Percentiles rank a stretch among this genome's conserved stretches.
Conservation (phyloP, 1,140 invertebrate species). For the Drosophila ogumai region DNA sequence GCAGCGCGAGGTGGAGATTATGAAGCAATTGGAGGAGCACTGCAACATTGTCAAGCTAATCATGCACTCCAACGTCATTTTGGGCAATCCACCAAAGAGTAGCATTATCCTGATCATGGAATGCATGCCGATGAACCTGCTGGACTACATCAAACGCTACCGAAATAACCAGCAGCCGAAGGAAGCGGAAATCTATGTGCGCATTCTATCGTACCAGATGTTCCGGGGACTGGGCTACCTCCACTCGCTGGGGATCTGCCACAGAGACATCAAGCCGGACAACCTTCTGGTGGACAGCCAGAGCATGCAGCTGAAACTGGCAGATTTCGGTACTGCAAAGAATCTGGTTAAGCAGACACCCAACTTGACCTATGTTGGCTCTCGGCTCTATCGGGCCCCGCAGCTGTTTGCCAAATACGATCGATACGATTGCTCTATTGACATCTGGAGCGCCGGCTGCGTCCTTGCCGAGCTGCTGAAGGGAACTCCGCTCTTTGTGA, state of each 20-base stretch:
- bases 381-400: slow-evolving; percentile 98
- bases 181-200: slow-evolving; percentile 18
- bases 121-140: slow-evolving; percentile 56
- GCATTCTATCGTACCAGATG: slow-evolving; percentile 93
- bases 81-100: slow-evolving; percentile 5
- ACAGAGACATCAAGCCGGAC: slow-evolving; percentile 99
- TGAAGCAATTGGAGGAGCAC: slow-evolving; percentile 34
- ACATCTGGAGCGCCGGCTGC: slow-evolving; percentile 99
- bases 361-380: slow-evolving; percentile 99
- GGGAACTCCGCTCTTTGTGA: slow-evolving; percentile 96
- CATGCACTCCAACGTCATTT: slow-evolving; percentile 12
- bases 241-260: slow-evolving; percentile 98
- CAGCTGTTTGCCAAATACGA: slow-evolving; percentile 99
- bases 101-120: slow-evolving; percentile 50
- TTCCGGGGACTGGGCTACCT: slow-evolving; percentile 99
- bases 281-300: slow-evolving; percentile 98
- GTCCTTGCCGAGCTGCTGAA: slow-evolving; percentile 98
- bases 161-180: background rate
- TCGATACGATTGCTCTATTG: slow-evolving; percentile 96
- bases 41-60: slow-evolving; percentile 43
- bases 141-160: slow-evolving; percentile 18
- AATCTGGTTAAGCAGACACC: slow-evolving; percentile 97
- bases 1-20: slow-evolving; percentile 28
- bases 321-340: slow-evolving; percentile 99
- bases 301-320: slow-evolving; percentile 97